A percentile compares a stretch with the other conserved stretches of the same genome.
Conservation (phyloP, 2,113 vertebrate genomes). For the Psilopogon haemacephalus region DNA sequence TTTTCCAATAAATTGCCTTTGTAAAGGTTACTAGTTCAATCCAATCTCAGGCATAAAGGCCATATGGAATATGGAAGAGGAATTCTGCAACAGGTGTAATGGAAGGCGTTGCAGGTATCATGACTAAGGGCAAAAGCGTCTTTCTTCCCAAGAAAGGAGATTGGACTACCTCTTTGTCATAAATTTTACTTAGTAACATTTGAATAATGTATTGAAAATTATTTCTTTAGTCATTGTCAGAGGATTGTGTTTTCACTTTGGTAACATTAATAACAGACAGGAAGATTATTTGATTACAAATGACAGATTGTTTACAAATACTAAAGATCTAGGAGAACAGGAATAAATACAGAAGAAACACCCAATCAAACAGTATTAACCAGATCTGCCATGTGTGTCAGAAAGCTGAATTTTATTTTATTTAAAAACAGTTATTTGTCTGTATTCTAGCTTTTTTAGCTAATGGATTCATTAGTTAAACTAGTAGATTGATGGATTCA, state of each 20-base stretch:
- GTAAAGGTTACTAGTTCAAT: not conserved
- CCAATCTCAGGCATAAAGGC: not conserved
- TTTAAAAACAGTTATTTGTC: not conserved
- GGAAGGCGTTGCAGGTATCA: not conserved
- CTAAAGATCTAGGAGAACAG: not conserved
- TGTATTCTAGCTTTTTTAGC: not conserved
- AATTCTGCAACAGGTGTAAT: not conserved
- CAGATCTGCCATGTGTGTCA: not conserved
- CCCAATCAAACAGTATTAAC: not conserved
- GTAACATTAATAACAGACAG: not conserved
- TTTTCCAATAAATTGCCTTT: not conserved
- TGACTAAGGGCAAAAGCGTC: not conserved
- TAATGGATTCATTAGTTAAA: not conserved
- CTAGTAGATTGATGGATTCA: too few species aligned
- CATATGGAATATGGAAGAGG: not conserved
- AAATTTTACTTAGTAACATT: not conserved
- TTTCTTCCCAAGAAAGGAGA: not conserved
- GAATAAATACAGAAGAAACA: not conserved
- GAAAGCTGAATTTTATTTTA: not conserved
- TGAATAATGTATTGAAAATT: not conserved
- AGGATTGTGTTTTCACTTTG: not conserved
- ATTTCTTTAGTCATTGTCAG: not conserved
- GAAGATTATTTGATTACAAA: not conserved
- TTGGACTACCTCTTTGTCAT: not conserved
- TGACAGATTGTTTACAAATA: not conserved